phyloP scores from a whole-genome alignment of 2,888 invertebrate genomes.

The Phytoseiulus persimilis region DNA sequence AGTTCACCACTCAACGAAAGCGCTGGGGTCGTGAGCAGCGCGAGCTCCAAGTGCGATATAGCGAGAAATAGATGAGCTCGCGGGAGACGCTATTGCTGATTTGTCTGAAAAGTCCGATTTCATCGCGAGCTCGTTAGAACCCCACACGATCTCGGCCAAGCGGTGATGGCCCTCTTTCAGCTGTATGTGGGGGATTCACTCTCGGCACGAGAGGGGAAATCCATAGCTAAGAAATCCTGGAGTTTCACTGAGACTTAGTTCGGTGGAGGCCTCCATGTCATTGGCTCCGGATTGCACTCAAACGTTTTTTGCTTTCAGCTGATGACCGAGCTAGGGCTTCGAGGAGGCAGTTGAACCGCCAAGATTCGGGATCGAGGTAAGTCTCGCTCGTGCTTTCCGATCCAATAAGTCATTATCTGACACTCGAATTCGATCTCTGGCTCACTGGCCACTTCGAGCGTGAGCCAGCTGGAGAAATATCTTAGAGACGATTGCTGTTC shows the following conservation, averaged over 20 bases:
- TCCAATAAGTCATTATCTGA: background rate
- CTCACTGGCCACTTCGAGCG: no score
- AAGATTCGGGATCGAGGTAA: background rate
- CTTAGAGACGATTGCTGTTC: background rate
- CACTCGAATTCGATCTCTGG: background rate
- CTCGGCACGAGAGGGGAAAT: no score
- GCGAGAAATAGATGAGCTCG: background rate
- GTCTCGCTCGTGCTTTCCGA: background rate
- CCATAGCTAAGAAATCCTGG: no score
- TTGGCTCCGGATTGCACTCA: background rate
- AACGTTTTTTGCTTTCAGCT: background rate
- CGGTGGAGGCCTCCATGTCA: no score
- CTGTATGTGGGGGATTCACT: no score
- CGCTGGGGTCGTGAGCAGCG: background rate
- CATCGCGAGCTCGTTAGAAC: background rate
- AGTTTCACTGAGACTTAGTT: no score
- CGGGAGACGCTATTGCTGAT: background rate
- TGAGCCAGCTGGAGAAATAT: no score
- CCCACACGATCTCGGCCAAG: background rate
- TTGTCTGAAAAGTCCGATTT: background rate
- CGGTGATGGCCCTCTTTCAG: no score
- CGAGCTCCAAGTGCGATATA: background rate
- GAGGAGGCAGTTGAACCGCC: constrained; percentile 8
- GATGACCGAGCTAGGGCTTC: background rate
- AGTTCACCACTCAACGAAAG: background rate